Percentiles rank a stretch among this genome's conserved stretches.
Evolutionary conservation across 2,797 vertebrate species (phyloP).

Genomic region (Tragelaphus oryx): DNA sequence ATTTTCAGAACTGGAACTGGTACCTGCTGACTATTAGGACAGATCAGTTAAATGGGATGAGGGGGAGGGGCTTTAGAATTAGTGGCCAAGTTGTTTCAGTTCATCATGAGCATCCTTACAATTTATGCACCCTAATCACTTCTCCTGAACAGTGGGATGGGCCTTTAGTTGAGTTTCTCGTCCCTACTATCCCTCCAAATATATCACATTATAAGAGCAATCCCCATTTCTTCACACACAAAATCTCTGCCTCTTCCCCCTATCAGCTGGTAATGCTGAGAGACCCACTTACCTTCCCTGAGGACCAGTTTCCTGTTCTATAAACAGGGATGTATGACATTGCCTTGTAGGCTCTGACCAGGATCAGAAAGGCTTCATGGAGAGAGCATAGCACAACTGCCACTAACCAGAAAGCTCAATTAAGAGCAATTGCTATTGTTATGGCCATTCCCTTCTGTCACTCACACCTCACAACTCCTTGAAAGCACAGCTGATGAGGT

Average conservation of each 20-base stretch:
- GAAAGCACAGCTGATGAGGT: neutral
- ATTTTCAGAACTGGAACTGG: neutral
- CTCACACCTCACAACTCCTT: neutral
- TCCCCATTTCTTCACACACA: neutral
- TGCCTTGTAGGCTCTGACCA: neutral
- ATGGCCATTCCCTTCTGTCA: neutral
- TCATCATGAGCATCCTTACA: neutral
- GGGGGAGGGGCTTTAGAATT: neutral
- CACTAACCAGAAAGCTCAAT: neutral
- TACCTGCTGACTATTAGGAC: neutral
- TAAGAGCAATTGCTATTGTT: neutral
- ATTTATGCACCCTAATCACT: neutral
- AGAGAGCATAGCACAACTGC: neutral
- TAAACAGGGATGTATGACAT: neutral
- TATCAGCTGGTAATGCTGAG: neutral
- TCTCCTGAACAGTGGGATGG: neutral
- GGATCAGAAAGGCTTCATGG: neutral
- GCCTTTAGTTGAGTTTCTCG: neutral
- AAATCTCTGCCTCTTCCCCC: neutral
- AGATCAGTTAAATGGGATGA: neutral
- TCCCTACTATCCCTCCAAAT: neutral
- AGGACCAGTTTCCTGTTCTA: neutral
- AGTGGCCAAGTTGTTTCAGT: neutral
- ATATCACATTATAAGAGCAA: neutral
- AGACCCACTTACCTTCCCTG: neutral